Evolutionary conservation across 2,113 vertebrate genomes (phyloP).

Genomic region (Rhizomys pruinosus): DNA sequence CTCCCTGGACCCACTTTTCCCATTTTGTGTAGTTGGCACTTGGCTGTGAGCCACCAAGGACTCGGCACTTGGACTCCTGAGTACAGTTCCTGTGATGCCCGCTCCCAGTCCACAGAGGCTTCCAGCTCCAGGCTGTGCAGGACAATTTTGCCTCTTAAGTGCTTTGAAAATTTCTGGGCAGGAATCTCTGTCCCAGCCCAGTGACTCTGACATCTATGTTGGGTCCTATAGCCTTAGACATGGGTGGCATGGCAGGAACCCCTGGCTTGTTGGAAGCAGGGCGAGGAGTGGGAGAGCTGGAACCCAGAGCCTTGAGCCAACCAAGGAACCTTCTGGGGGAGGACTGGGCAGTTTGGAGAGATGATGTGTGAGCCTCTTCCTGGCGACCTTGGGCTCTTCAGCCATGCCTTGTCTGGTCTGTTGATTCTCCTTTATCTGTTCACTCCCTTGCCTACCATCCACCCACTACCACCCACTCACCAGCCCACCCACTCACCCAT

Average conservation of each 20-base stretch:
- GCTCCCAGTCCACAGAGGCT: background rate
- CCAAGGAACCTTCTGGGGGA: constrained; percentile 9
- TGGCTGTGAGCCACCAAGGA: background rate
- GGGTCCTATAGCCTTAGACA: constrained; percentile 66
- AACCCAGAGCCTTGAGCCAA: background rate
- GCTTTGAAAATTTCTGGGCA: constrained; percentile 67
- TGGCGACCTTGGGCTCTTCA: background rate
- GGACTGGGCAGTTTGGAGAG: background rate
- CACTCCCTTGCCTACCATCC: background rate
- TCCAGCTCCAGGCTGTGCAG: background rate
- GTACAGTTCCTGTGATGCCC: background rate
- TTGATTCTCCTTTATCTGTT: background rate
- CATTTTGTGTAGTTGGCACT: background rate
- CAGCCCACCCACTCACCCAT: background rate
- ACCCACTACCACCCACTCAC: too few relatives aligned
- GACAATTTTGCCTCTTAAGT: constrained; percentile 56
- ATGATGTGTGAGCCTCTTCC: background rate
- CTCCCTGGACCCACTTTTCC: background rate
- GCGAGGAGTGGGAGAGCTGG: constrained; percentile 16
- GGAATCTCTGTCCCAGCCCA: constrained; percentile 55
- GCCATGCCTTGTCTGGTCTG: background rate
- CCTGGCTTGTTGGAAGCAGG: background rate
- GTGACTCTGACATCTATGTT: constrained; percentile 68
- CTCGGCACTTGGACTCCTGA: background rate
- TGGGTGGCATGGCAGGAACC: constrained; percentile 56